phyloP scores from a whole-genome alignment of 2,888 invertebrate species.

The Resseliella maxima region DNA sequence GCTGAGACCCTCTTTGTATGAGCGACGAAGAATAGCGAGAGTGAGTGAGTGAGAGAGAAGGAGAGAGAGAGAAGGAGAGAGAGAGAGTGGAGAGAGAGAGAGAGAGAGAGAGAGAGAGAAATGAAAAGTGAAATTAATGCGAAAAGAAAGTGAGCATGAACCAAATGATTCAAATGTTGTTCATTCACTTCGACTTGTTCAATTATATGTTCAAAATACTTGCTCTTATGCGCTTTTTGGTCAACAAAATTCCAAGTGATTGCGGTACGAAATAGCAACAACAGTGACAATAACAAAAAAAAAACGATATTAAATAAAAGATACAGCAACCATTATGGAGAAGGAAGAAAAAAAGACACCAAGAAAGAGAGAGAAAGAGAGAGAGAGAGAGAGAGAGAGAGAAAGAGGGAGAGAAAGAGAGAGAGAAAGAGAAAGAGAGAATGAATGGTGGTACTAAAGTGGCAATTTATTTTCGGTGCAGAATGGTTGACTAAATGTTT shows the following conservation, averaged over 20 bases:
- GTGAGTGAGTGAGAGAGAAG: no score
- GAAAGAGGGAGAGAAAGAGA: not conserved
- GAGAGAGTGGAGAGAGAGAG: not conserved
- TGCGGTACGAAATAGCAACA: not conserved
- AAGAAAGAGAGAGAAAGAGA: no score
- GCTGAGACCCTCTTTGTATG: not conserved
- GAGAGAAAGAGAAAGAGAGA: not conserved
- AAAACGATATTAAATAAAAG: no score
- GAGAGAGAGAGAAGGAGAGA: not conserved
- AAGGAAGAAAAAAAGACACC: not conserved
- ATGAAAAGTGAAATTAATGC: not conserved
- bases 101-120: not conserved
- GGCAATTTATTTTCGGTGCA: conserved; percentile 31
- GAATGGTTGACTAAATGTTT: conserved; percentile 42
- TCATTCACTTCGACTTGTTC: not conserved
- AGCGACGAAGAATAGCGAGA: no score
- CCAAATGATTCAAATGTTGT: not conserved
- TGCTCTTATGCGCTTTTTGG: conserved; percentile 42
- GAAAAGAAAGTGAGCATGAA: not conserved
- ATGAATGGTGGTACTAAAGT: not conserved
- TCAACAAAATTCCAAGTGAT: conserved; percentile 30
- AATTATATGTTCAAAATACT: not conserved
- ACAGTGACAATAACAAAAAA: no score
- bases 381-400: not conserved
- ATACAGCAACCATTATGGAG: no score